Base-by-base conservation (phyloP, 2,113 vertebrate species). In the Pseudorectes ferrugineus region DNA sequence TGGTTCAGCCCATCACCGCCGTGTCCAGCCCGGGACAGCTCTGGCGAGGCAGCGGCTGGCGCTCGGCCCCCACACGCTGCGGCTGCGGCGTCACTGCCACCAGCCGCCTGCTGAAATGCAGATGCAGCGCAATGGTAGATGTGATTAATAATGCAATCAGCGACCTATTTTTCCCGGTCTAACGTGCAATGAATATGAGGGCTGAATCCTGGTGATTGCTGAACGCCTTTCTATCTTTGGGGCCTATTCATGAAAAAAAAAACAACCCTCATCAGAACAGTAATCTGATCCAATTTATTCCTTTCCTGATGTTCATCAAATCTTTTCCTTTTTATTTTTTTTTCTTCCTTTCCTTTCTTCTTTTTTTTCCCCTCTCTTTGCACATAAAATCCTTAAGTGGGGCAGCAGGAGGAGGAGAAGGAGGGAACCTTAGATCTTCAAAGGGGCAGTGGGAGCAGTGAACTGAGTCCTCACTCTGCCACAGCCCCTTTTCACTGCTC, bases 141-240 rank as follows among this genome's bases (percentile, higher is more conserved):
- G 88, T 95, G 94, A 96, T 97, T 96, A 97, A 97, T 97, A 97
- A 97, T 97, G 96, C 96, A 97, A 96, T 96, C 96, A 96, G 92
- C 94, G 95, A 97, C 95, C 96, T 97, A 96, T 96, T 97, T 96
- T 97, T 94, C 95, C 96, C 8, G 10, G 88, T n/a, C 85, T 93
- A 94, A 95, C 79, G 82, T 93, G 95, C 88, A 18, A 5, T 94
- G 96, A 95, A 94, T 95, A 35, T 70, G 92, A 96, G 96, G 92
- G 94, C 92, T 96, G 92, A 95, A 95, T 94, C 94, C 94, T 94
- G 94, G 90, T 97, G 96, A 95, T 95, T 97, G 96, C 96, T 95
- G 23, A 93, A 90, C 31, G 92, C 83, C 79, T 93, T 96, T 85
- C 96, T 97, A 95, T 95, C 96, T 96, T 97, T 94, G 94, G 94